Evolutionary conservation across 2,113 vertebrate genomes (phyloP).

Genomic region (Ptychochromis oligacanthus): DNA sequence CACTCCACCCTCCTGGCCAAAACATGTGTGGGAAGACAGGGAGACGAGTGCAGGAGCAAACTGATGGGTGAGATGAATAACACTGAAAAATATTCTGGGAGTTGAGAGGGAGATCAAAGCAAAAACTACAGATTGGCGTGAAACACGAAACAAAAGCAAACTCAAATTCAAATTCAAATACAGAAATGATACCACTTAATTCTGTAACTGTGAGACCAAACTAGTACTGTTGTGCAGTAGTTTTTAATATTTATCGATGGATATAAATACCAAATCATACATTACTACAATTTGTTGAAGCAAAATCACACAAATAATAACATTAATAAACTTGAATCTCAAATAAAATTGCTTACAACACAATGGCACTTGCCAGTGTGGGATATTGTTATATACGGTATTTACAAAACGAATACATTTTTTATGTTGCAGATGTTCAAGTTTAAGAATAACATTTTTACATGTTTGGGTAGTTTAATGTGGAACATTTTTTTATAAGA

Average conservation of each 20-base stretch:
- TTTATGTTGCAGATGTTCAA: neutral
- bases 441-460: neutral
- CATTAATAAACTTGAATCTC: neutral
- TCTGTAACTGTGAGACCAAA: neutral
- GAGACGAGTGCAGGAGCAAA: slow-evolving; percentile 56
- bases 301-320: neutral
- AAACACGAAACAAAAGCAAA: slow-evolving; percentile 43
- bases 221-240: neutral
- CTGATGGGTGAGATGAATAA: slow-evolving; percentile 53
- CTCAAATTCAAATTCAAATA: slow-evolving; percentile 27
- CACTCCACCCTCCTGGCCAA: slow-evolving; percentile 64
- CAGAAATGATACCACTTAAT: neutral
- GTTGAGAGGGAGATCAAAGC: slow-evolving; percentile 66
- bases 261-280: neutral
- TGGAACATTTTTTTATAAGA: neutral
- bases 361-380: neutral
- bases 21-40: slow-evolving; percentile 67
- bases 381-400: neutral
- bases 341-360: neutral
- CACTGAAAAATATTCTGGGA: slow-evolving; percentile 52
- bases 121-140: slow-evolving; percentile 29
- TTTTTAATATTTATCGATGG: neutral
- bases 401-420: neutral
- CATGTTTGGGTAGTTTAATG: neutral
- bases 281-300: neutral